Conservation (phyloP, 2,797 vertebrate species). For the Sparus aurata region DNA sequence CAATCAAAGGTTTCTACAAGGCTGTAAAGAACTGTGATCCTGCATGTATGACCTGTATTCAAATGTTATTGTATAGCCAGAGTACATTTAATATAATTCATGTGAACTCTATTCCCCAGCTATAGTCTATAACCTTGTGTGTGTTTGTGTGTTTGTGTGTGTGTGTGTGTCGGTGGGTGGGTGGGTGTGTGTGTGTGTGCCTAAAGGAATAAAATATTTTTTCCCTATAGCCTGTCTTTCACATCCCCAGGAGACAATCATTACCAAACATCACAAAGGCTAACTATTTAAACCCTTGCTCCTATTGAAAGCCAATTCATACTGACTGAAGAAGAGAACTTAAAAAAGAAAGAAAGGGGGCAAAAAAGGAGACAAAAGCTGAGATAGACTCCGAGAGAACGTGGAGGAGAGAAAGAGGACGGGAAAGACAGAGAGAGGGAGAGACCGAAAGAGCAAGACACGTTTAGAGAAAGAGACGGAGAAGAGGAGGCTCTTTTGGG, state of each 20-base stretch:
- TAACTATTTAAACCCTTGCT: conserved; percentile 83
- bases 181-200: conserved; percentile 18
- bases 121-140: conserved; percentile 17
- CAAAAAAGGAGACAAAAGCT: conserved; percentile 68
- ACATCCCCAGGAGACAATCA: conserved; percentile 76
- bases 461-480: conserved; percentile 66
- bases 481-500: conserved; percentile 82
- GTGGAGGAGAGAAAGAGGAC: conserved; percentile 66
- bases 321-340: conserved; percentile 67
- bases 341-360: conserved; percentile 56
- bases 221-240: conserved; percentile 53
- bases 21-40: conserved; percentile 8
- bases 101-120: neutral
- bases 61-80: neutral
- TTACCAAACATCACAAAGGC: conserved; percentile 78
- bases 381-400: conserved; percentile 68
- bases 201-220: conserved; percentile 50
- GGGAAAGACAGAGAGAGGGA: conserved; percentile 62
- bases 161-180: conserved; percentile 16
- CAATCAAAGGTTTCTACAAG: neutral
- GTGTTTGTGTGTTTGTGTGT: conserved; percentile 12
- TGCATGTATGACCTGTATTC: neutral
- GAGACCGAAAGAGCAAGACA: conserved; percentile 70
- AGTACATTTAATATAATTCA: conserved; percentile 7
- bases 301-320: conserved; percentile 71